Evolutionary conservation across 2,113 vertebrate species (phyloP).

Genomic region (Trematomus loennbergii): DNA sequence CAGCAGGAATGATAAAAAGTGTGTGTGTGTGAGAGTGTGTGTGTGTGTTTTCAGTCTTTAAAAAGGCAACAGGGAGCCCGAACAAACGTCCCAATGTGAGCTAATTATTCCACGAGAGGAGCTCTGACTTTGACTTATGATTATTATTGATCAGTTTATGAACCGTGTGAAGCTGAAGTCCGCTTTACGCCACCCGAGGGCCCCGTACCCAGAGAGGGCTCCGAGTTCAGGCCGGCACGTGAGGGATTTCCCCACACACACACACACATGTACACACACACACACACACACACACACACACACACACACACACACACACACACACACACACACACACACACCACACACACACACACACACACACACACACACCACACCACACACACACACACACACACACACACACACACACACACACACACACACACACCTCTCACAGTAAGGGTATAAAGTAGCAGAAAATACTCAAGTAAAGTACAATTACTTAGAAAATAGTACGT

Average conservation of each 20-base stretch:
- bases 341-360: constrained; percentile 26
- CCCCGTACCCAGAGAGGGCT: constrained; percentile 57
- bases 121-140: constrained; percentile 73
- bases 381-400: constrained; percentile 40
- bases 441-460: too few relatives aligned
- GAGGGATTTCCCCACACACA: constrained; percentile 40
- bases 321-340: constrained; percentile 37
- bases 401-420: constrained; percentile 31
- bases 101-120: constrained; percentile 58
- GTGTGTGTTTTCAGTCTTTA: constrained; percentile 12
- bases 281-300: constrained; percentile 41
- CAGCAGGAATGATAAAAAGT: constrained; percentile 39
- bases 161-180: constrained; percentile 63
- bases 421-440: background rate
- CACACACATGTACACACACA: constrained; percentile 42
- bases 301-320: constrained; percentile 37
- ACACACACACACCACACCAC: constrained; percentile 28
- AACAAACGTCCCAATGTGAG: constrained; percentile 63
- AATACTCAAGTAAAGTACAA: too few relatives aligned
- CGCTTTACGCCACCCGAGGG: constrained; percentile 75
- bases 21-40: too few relatives aligned
- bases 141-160: constrained; percentile 82
- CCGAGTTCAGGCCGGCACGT: constrained; percentile 60
- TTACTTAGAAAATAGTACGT: too few relatives aligned
- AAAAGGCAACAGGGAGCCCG: constrained; percentile 53